Conservation (phyloP, 2,113 vertebrate genomes). For the Ictalurus furcatus region DNA sequence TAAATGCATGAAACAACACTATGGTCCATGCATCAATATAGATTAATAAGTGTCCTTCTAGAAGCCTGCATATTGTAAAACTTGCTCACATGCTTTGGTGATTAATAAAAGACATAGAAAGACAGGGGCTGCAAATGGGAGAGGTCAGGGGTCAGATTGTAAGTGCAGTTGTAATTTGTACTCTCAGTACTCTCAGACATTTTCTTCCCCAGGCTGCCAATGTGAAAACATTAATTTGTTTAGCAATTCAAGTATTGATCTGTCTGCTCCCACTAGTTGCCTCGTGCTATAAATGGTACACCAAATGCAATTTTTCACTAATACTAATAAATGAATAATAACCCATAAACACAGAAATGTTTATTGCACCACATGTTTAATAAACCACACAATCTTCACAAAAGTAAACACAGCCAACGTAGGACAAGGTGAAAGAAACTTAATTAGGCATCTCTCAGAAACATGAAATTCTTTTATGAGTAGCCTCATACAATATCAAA, state of each 20-base stretch:
- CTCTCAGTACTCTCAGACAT: conserved; percentile 37
- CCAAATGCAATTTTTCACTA: conserved; percentile 56
- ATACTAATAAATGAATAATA: conserved; percentile 45
- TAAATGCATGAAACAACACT: neutral
- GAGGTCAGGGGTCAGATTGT: conserved; percentile 49
- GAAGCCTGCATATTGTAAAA: neutral
- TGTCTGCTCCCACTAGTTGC: conserved; percentile 65
- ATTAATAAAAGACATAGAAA: conserved; percentile 51
- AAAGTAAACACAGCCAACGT: conserved; percentile 6
- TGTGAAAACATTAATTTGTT: conserved; percentile 65
- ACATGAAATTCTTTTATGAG: conserved; percentile 36
- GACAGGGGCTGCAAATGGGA: conserved; percentile 43
- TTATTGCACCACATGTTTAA: conserved; percentile 29
- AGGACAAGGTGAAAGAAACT: conserved; percentile 4
- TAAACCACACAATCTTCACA: conserved; percentile 27
- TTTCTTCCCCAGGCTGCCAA: conserved; percentile 46
- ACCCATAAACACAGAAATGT: conserved; percentile 22
- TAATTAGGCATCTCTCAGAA: conserved; percentile 41
- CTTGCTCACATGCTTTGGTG: conserved; percentile 1
- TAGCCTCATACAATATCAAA: conserved; percentile 45
- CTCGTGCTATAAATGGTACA: conserved; percentile 50
- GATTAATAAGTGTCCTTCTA: neutral
- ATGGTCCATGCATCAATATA: neutral
- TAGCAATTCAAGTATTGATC: conserved; percentile 75
- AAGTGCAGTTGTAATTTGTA: conserved; percentile 49